These are phyloP conservation scores for Nesoenas mayeri DNA, from an alignment of 2,113 vertebrate species.

Conservation along the genomic window DNA sequence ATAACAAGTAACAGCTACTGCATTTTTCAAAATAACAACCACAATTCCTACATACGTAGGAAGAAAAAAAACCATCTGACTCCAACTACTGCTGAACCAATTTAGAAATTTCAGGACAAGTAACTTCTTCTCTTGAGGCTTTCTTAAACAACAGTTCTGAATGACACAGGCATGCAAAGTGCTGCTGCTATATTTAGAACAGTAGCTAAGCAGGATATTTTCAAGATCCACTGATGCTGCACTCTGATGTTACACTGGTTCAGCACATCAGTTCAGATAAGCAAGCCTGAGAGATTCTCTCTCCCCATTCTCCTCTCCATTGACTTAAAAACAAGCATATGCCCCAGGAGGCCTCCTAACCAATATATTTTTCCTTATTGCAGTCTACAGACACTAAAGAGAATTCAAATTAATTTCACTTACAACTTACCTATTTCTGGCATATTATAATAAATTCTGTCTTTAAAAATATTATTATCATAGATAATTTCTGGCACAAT, in stretches of 20 bases:
- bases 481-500: background rate
- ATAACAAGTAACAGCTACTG: background rate
- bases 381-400: background rate
- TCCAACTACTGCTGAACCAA: background rate
- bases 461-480: background rate
- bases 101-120: background rate
- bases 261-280: slow-evolving; percentile 17
- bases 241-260: background rate
- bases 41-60: background rate
- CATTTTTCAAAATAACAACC: background rate
- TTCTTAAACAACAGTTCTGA: slow-evolving; percentile 20
- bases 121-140: background rate
- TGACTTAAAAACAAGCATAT: background rate
- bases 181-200: slow-evolving; percentile 68
- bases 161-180: slow-evolving; percentile 14
- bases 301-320: background rate
- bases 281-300: background rate
- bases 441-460: background rate
- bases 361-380: background rate
- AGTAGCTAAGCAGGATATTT: slow-evolving; percentile 50
- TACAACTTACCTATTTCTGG: background rate
- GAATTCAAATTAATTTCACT: background rate
- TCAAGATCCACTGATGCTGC: slow-evolving; percentile 44
- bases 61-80: background rate
- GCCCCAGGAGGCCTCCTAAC: background rate